A percentile compares a stretch with the other conserved stretches of the same genome.
Conservation (phyloP, 2,888 invertebrate species). For the Drosophila testacea region DNA sequence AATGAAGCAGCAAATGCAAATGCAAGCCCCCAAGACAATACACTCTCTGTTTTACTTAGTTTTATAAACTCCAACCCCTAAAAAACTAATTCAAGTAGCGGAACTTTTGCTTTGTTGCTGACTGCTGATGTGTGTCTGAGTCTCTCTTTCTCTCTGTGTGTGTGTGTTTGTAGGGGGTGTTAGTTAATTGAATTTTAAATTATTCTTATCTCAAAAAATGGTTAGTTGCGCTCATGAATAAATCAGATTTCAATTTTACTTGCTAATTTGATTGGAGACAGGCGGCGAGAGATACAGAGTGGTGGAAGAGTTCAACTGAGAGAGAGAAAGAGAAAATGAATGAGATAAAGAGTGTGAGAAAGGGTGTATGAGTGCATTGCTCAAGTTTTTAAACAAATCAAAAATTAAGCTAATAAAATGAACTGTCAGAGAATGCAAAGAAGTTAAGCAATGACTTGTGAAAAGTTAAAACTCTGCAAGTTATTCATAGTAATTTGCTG, state of each 20-base stretch:
- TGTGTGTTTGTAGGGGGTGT: slow-evolving; percentile 22
- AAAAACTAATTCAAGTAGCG: slow-evolving; percentile 22
- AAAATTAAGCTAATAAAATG: slow-evolving; percentile 62
- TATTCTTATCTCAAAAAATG: slow-evolving; percentile 63
- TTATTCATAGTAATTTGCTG: slow-evolving; percentile 55
- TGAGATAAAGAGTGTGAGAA: not conserved
- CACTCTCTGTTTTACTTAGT: slow-evolving; percentile 18
- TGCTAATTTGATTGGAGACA: slow-evolving; percentile 75
- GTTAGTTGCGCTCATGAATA: slow-evolving; percentile 72
- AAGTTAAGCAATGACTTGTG: slow-evolving; percentile 49
- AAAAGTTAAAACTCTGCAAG: slow-evolving; percentile 47
- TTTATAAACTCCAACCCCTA: slow-evolving; percentile 31
- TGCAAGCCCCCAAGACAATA: slow-evolving; percentile 32
- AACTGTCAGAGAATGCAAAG: slow-evolving; percentile 54
- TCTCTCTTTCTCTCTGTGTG: not conserved
- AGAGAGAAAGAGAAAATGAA: not conserved
- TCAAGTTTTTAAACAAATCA: slow-evolving; percentile 58
- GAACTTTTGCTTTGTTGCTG: slow-evolving; percentile 42
- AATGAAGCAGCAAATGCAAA: slow-evolving; percentile 36
- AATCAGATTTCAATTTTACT: slow-evolving; percentile 77
- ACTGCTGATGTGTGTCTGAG: slow-evolving; percentile 25
- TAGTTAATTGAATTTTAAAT: slow-evolving; percentile 78
- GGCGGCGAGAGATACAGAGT: slow-evolving; percentile 1
- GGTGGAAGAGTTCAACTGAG: not conserved
- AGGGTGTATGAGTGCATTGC: slow-evolving; percentile 41